Evolutionary conservation across 2,888 invertebrate species (phyloP), one percentile per base, ranked within the genome.

Genomic region (Beris chalybata): DNA sequence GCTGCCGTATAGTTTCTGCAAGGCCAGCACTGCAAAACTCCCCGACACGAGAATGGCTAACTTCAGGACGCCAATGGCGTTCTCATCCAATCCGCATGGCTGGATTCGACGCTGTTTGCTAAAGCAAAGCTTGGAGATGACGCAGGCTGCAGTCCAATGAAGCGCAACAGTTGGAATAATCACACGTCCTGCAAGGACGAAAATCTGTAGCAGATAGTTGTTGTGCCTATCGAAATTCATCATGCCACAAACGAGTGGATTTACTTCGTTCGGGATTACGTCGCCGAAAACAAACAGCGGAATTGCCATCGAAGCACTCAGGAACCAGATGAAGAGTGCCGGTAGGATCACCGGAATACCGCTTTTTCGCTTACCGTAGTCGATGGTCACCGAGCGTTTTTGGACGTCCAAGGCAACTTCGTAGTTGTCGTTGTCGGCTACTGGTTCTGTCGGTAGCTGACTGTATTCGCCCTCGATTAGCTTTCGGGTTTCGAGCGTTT

Each of bases 301-400:
- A 56, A 87, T 81, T 74, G 87, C 85, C 44, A 86, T 75, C 1
- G 87, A 87, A 52, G 83, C 75, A 44, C 85, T 82, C 56, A 86
- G 74, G 69, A 85, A 80, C 87, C 87, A 87, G 56, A 86, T 82
- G 70, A 86, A 83, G 65, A 84, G 73, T 30, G 82, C 80, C 1
- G 87, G 87, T 56, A 84, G 80, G 45, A 82, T 75, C 31, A 85
- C 82, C 12, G 85, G 82, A 45, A 86, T 77, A 65, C 77, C 76
- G 43, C 76, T 79, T 68, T 81, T 80, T 38, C 79, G 75, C 67
- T 82, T 76, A 55, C 83, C 76, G 71, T 86, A 86, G 73, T 86
- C 85, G 7, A 85, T 81, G 61, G 83, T 83, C 77, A 86, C 81
- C 13, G 82, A 83, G 63, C 85, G 80, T 58, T 74, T 67, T 74